phyloP scores from a whole-genome alignment of 2,797 vertebrate species.

The Darevskia nairensis region DNA sequence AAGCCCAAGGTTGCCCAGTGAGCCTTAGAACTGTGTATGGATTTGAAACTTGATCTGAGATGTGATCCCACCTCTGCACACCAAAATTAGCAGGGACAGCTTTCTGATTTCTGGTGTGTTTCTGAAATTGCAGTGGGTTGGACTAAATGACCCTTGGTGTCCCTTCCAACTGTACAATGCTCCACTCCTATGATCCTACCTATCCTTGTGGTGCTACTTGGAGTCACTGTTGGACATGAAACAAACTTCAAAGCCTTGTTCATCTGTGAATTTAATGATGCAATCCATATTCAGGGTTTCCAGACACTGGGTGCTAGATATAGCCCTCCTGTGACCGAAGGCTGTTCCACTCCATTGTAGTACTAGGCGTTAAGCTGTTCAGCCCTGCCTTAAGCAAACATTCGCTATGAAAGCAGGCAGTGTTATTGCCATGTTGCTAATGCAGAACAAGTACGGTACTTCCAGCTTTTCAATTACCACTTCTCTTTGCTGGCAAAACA shows the following conservation, averaged over 20 bases:
- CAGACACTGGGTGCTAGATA: no score
- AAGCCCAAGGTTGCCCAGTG: no score
- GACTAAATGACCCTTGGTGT: no score
- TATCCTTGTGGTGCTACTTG: not conserved
- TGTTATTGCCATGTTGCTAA: not conserved
- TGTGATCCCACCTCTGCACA: no score
- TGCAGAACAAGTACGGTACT: not conserved
- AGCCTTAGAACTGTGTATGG: not conserved
- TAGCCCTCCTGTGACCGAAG: accelerated
- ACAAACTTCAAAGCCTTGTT: not conserved
- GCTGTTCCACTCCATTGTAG: accelerated
- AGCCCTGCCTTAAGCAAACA: not conserved
- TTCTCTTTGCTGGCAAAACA: not conserved
- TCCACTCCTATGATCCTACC: not conserved
- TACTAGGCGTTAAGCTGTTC: not conserved
- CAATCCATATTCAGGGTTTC: not conserved
- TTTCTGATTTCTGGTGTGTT: not conserved
- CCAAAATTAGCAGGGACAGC: not conserved
- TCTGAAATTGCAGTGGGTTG: not conserved
- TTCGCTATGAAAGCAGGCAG: not conserved
- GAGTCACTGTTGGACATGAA: not conserved
- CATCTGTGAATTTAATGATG: not conserved
- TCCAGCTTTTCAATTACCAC: not conserved
- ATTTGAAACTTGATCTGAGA: not conserved
- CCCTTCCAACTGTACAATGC: no score